These are phyloP conservation scores for Perdita meconis DNA, from an alignment of 2,888 invertebrate species.

Conservation along the genomic window DNA sequence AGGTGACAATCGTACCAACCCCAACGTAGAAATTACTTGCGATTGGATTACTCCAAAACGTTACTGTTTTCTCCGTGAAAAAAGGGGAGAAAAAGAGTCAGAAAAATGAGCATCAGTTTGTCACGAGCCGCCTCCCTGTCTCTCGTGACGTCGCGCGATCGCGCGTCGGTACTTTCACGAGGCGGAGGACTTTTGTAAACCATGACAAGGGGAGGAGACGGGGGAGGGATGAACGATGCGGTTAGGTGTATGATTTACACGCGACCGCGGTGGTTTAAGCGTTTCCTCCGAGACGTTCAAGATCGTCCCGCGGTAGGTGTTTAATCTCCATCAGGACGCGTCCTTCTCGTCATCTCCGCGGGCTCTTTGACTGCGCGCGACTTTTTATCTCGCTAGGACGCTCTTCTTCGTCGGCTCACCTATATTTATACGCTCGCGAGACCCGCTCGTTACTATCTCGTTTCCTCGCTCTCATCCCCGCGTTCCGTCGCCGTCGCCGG, in stretches of 20 bases:
- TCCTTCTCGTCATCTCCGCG: conserved; percentile 30
- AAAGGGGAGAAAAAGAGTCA: background rate
- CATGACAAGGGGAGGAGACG: background rate
- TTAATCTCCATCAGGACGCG: conserved; percentile 44
- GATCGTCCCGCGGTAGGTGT: conserved; percentile 24
- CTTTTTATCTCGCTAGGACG: conserved; percentile 57
- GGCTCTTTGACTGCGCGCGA: conserved; percentile 46
- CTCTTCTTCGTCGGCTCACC: background rate
- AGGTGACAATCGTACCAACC: too few species aligned
- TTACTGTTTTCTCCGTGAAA: too few species aligned
- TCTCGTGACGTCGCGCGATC: background rate
- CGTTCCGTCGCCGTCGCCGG: background rate
- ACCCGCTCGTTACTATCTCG: conserved; percentile 28
- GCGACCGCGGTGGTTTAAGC: conserved; percentile 33
- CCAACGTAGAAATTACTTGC: too few species aligned
- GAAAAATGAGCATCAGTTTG: conserved; percentile 18
- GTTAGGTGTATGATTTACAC: conserved; percentile 46
- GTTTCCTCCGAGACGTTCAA: conserved; percentile 24
- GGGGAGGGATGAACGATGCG: conserved; percentile 6
- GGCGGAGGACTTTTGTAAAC: conserved; percentile 9
- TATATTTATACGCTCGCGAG: conserved; percentile 59
- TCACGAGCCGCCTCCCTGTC: background rate
- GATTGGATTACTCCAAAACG: too few species aligned
- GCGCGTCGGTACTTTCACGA: conserved; percentile 4
- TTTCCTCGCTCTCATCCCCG: conserved; percentile 41